Evolutionary conservation across 2,113 vertebrate species (phyloP).

Genomic region (Sterrhoptilus dennistouni): DNA sequence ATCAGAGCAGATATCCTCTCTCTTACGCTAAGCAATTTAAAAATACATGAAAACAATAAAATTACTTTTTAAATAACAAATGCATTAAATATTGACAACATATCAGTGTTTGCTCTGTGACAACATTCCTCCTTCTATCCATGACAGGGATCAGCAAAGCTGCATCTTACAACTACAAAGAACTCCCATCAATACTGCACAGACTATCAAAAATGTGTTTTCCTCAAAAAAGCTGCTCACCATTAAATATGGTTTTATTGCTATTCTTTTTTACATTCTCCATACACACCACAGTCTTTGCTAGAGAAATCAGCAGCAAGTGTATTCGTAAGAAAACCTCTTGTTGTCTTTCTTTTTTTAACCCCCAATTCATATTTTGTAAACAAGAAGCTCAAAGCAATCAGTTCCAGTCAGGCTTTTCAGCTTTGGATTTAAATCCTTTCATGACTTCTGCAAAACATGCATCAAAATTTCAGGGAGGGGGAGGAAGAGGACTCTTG

Average conservation of each 20-base stretch:
- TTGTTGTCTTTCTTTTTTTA: background rate
- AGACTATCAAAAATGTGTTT: background rate
- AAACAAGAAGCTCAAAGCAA: slow-evolving; percentile 60
- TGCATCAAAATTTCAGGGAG: slow-evolving; percentile 3
- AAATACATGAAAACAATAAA: slow-evolving; percentile 41
- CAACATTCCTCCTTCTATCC: background rate
- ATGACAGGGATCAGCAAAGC: slow-evolving; percentile 30
- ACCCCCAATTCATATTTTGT: slow-evolving; percentile 21
- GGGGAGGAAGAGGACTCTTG: background rate
- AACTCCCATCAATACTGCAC: background rate
- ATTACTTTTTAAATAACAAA: slow-evolving; percentile 49
- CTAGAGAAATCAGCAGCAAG: slow-evolving; percentile 18
- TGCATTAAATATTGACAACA: slow-evolving; percentile 9
- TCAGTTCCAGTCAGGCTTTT: slow-evolving; percentile 64
- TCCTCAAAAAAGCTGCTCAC: background rate
- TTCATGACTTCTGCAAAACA: slow-evolving; percentile 45
- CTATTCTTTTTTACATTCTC: background rate
- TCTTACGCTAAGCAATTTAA: slow-evolving; percentile 21
- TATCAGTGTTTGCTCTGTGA: background rate
- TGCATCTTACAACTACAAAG: background rate
- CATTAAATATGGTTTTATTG: background rate
- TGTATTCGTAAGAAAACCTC: background rate
- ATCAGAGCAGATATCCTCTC: slow-evolving; percentile 8
- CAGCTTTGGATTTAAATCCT: slow-evolving; percentile 61
- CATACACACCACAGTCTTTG: background rate